These are phyloP conservation scores for Stenodema calcarata DNA, from an alignment of 2,888 invertebrate species.

Conservation along the genomic window DNA sequence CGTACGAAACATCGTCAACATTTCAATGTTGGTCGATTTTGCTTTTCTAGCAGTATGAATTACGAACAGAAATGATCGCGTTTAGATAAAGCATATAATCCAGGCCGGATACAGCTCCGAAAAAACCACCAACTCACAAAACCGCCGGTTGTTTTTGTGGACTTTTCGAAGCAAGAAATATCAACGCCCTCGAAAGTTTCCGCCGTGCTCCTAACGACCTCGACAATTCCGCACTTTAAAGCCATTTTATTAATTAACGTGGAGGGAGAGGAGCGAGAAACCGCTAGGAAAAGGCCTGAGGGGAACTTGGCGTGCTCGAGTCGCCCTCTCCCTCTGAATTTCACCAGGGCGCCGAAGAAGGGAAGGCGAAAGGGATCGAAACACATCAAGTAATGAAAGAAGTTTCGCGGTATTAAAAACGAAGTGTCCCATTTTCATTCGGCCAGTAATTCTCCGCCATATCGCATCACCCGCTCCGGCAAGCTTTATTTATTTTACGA, in stretches of 20 bases:
- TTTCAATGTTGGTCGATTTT: too few species aligned
- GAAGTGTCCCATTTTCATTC: neutral
- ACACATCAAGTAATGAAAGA: conserved; percentile 39
- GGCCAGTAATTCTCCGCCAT: neutral
- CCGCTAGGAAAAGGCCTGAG: neutral
- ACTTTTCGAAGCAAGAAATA: neutral
- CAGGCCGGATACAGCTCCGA: neutral
- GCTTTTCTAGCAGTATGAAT: too few species aligned
- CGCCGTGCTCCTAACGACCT: conserved; percentile 11
- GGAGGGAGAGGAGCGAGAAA: neutral
- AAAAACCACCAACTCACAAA: neutral
- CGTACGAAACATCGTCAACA: too few species aligned
- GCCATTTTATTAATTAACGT: conserved; percentile 40
- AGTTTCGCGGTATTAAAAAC: conserved; percentile 36
- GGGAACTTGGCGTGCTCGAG: conserved; percentile 9
- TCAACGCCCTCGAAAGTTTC: neutral
- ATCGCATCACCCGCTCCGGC: neutral
- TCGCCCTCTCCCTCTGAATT: neutral
- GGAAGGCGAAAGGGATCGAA: conserved; percentile 9
- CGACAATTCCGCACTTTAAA: conserved; percentile 35
- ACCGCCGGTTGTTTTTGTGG: neutral
- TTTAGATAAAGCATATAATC: too few species aligned
- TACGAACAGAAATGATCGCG: too few species aligned
- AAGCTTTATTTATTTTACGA: neutral
- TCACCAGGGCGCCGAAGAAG: neutral